Conservation (phyloP, 2,113 vertebrate species). For the Mormyrus lacerda region DNA sequence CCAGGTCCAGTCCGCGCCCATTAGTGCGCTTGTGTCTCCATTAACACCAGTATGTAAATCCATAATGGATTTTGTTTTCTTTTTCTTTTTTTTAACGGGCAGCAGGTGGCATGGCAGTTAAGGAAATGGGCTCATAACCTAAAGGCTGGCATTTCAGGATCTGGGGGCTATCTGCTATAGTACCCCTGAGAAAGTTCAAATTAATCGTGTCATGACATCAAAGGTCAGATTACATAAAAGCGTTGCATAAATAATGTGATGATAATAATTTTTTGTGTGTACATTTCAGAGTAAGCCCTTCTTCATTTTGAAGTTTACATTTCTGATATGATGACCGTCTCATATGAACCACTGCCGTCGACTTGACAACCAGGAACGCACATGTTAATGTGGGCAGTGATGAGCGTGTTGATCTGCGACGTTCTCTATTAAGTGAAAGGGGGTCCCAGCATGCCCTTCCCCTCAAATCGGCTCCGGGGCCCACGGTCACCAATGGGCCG, state of each 20-base stretch:
- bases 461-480: slow-evolving; percentile 32
- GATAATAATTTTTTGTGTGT: background rate
- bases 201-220: background rate
- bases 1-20: background rate
- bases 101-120: background rate
- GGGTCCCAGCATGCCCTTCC: slow-evolving; percentile 1
- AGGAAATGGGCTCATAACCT: background rate
- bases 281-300: background rate
- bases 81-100: background rate
- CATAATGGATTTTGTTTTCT: background rate
- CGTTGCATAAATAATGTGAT: background rate
- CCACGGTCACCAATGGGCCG: slow-evolving; percentile 19
- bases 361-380: background rate
- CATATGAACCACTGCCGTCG: background rate
- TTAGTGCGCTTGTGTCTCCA: background rate
- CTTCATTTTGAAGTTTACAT: background rate
- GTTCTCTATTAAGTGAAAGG: background rate
- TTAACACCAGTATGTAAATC: background rate
- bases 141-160: background rate
- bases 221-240: background rate
- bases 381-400: slow-evolving; percentile 8
- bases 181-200: background rate
- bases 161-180: background rate
- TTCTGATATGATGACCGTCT: background rate
- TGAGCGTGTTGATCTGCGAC: background rate